Evolutionary conservation across 2,888 invertebrate genomes (phyloP).

Genomic region (Drosophila maculinotata): DNA sequence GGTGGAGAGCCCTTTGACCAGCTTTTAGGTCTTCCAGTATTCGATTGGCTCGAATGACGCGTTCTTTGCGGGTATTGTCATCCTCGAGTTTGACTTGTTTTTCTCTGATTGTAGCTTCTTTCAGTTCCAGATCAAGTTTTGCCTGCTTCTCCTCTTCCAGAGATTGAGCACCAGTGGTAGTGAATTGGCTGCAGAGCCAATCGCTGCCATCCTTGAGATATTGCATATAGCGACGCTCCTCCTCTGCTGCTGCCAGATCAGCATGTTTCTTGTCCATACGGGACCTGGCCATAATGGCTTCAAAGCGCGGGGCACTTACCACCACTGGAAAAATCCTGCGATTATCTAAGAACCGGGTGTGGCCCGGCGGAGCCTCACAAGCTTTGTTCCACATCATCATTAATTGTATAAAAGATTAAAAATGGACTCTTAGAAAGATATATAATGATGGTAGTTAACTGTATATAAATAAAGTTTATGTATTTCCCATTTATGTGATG

Average conservation of each 20-base stretch:
- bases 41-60: constrained; percentile 53
- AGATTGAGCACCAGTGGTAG: constrained; percentile 22
- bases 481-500: not conserved
- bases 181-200: constrained; percentile 39
- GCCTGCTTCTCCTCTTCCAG: constrained; percentile 18
- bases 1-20: constrained; percentile 49
- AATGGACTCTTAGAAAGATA: not conserved
- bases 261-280: constrained; percentile 26
- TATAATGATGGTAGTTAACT: not conserved
- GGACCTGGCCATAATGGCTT: constrained; percentile 54
- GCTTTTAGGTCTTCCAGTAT: constrained; percentile 57
- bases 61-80: constrained; percentile 51
- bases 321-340: constrained; percentile 48
- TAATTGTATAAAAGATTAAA: not conserved
- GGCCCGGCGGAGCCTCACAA: constrained; percentile 19
- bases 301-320: constrained; percentile 50
- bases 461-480: not conserved
- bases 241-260: constrained; percentile 31
- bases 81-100: constrained; percentile 17
- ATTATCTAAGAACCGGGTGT: constrained; percentile 8
- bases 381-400: constrained; percentile 12
- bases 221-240: constrained; percentile 53
- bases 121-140: not conserved
- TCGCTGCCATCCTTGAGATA: constrained; percentile 63
- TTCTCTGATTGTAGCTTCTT: constrained; percentile 13